Conservation (phyloP, 2,888 invertebrate species). For the Zeuzera pyrina region DNA sequence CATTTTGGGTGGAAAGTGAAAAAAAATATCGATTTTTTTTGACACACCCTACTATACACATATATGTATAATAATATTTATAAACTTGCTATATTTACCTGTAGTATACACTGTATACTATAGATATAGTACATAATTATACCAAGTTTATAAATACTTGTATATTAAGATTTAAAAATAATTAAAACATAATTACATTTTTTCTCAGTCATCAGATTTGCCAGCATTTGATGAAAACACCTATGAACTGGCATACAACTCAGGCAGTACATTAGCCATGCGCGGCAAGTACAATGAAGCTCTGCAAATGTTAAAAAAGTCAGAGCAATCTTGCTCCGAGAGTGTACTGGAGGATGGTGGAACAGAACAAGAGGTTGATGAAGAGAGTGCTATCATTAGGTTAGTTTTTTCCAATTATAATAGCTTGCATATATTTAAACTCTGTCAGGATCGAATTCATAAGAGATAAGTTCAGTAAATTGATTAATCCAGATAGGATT, state of each 20-base stretch:
- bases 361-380: constrained; percentile 93
- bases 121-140: too few relatives aligned
- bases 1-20: too few relatives aligned
- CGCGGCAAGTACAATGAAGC: constrained; percentile 83
- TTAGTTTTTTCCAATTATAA: too few relatives aligned
- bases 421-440: too few relatives aligned
- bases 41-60: too few relatives aligned
- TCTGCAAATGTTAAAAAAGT: constrained; percentile 83
- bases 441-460: too few relatives aligned
- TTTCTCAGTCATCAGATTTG: constrained; percentile 40
- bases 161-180: not conserved
- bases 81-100: too few relatives aligned
- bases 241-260: constrained; percentile 94
- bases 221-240: constrained; percentile 71
- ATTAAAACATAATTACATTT: not conserved
- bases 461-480: too few relatives aligned
- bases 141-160: not conserved
- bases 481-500: too few relatives aligned
- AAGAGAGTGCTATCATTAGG: constrained; percentile 93
- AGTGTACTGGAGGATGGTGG: constrained; percentile 91
- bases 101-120: too few relatives aligned
- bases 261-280: constrained; percentile 86
- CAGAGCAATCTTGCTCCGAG: constrained; percentile 89
- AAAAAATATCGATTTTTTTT: too few relatives aligned
- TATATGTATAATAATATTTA: too few relatives aligned